phyloP scores from a whole-genome alignment of 1,140 invertebrate species.

The Sesamia nonagrioides region DNA sequence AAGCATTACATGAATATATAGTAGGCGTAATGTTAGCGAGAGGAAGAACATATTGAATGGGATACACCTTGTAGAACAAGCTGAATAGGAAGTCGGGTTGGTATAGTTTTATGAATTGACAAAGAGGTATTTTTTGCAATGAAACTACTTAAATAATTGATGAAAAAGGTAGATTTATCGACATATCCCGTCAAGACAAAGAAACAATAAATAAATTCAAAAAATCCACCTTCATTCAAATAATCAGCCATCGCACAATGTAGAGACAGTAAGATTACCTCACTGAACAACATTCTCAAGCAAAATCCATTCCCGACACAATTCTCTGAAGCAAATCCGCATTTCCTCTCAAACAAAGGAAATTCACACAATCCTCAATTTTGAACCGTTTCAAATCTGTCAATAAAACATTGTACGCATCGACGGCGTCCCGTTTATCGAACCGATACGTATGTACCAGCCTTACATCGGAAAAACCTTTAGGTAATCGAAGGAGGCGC shows the following conservation, averaged over 20 bases:
- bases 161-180: neutral
- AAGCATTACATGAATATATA: constrained; percentile 34
- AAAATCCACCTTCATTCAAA: constrained; percentile 12
- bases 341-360: constrained; percentile 29
- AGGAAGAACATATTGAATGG: neutral
- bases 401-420: constrained; percentile 71
- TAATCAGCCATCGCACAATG: constrained; percentile 1
- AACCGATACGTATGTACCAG: constrained; percentile 44
- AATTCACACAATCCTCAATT: constrained; percentile 42
- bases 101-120: neutral
- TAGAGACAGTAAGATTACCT: constrained; percentile 13
- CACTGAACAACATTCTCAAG: constrained; percentile 11
- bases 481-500: constrained; percentile 76
- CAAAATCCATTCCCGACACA: constrained; percentile 21
- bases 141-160: neutral
- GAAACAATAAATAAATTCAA: neutral
- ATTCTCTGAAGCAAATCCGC: constrained; percentile 1
- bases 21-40: constrained; percentile 6
- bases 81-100: neutral
- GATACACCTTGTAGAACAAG: neutral
- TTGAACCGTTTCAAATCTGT: constrained; percentile 69
- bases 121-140: neutral
- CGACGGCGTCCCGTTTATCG: constrained; percentile 40
- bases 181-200: neutral
- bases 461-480: constrained; percentile 43